Base-by-base conservation (phyloP, 2,113 vertebrate genomes). In the Semnornis frantzii region DNA sequence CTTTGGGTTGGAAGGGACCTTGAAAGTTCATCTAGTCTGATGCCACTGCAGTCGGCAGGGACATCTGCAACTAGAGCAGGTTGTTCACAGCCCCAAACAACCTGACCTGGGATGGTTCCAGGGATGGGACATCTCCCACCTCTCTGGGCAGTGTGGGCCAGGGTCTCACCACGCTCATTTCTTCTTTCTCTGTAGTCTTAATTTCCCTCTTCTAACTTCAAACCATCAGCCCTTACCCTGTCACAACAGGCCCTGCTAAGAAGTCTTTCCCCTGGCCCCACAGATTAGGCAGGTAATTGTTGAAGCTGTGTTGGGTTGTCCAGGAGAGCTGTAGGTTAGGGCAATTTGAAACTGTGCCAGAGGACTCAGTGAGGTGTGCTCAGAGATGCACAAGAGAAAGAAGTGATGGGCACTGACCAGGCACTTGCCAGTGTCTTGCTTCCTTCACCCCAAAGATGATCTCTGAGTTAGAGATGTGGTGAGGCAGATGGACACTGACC, bases 401-500 rank as follows among this genome's bases (percentile, higher is more conserved):
- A 85, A 50, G 25, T 3, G 55, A 19, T 83, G 60, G 55, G 19
- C 10, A 2, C 6, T 55, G 75, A 75, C 42, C 5, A 4, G 48
- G n/a, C 3, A 2, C n/a, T n/a, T 81, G 42, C n/a, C 2, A 2
- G 8, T 4, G 2, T 57, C 37, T 82, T 1, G 1, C 33, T 68
- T 75, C 37, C 68, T 75, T 89, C 63, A 60, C 15, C 59, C 63
- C 58, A 58, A 14, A 72, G 16, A 4, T 24, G 23, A 52, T 7
- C 33, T 12, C 30, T 19, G 5, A 58, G 33, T 24, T 60, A 4
- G 1, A 33, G 37, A 9, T 0, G 0, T 44, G 44, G 46, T 25
- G 27, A 63, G 13, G 18, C 19, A 54, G 62, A 3, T 28, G 57
- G 19, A 76, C 31, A 10, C n/a, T n/a, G 44, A 25, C 8, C 31